Base-by-base conservation (phyloP, 2,888 invertebrate species). In the Mechanitis messenoides region DNA sequence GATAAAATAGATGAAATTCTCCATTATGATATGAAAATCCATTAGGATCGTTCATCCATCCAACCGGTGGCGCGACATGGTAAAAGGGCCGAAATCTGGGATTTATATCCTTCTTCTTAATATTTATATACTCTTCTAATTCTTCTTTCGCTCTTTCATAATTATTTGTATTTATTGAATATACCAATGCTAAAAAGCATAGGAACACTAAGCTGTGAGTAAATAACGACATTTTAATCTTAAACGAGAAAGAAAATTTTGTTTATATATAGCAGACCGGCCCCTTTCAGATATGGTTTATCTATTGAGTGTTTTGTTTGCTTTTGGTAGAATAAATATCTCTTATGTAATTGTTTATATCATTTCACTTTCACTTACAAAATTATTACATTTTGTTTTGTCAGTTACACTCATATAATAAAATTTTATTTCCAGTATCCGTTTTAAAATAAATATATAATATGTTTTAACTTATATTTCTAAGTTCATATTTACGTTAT, bases 31-130 rank as follows among this genome's bases (percentile, higher is more conserved):
- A 90, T 0, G 90, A 85, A 71, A 92, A 88, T 7, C 92, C 92
- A 65, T 92, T 92, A 0, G 92, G 92, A 62, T 92, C 92, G 69
- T 92, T 92, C 74, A 91, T 87, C 92, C 92, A 92, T 11, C 91
- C 91, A 0, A 88, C 85, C 0, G 88, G 90, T 0, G 85, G 83
- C 0, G 79, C 73, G 3, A 88, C 77, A 66, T 90, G 90, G 65
- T 88, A 90, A 1, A 80, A 81, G 3, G 80, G 75, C 62, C 85
- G 75, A 66, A 80, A 90, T 33, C 87, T 75, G 2, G 74, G 80
- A 59, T 86, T 84, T 7, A 90, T 80, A 6, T 83, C 78, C 4
- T 68, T 56, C 61, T 74, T 81, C 66, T 83, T 84, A 7, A 72
- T 70, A 56, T 75, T 69, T 53, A 89, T 87, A 53, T 87, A 88